These are phyloP conservation scores for Syngnathoides biaculeatus DNA, from an alignment of 2,113 vertebrate genomes.

Conservation along the genomic window DNA sequence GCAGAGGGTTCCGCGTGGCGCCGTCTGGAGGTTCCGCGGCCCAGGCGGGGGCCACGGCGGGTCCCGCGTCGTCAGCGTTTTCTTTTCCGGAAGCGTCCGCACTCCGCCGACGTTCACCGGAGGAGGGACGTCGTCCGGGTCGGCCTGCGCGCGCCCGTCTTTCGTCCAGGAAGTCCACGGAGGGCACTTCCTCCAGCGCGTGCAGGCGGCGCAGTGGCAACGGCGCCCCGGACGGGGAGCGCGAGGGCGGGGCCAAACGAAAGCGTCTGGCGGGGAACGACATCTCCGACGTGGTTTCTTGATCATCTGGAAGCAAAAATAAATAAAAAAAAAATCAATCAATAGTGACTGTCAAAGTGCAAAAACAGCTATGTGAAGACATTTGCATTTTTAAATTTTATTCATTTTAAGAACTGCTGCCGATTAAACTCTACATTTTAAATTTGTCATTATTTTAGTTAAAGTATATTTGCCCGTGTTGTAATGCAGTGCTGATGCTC, in stretches of 20 bases:
- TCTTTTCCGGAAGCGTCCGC: slow-evolving; percentile 10
- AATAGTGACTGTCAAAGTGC: neutral
- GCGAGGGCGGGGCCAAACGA: slow-evolving; percentile 20
- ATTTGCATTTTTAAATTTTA: too few relatives aligned
- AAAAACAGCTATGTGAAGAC: too few relatives aligned
- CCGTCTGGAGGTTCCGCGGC: slow-evolving; percentile 43
- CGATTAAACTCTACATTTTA: too few relatives aligned
- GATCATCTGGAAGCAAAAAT: slow-evolving; percentile 41
- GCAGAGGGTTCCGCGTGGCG: slow-evolving; percentile 48
- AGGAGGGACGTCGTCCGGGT: slow-evolving; percentile 39
- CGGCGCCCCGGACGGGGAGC: slow-evolving; percentile 52
- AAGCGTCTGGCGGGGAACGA: slow-evolving; percentile 40
- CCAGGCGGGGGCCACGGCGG: slow-evolving; percentile 30
- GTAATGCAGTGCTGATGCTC: too few relatives aligned
- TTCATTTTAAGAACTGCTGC: too few relatives aligned
- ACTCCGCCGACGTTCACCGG: slow-evolving; percentile 20
- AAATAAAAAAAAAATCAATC: neutral
- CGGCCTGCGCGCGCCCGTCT: neutral
- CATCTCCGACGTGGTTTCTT: slow-evolving; percentile 54
- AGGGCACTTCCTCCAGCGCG: slow-evolving; percentile 50
- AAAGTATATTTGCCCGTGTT: too few relatives aligned
- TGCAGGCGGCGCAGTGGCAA: slow-evolving; percentile 56
- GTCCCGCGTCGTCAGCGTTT: slow-evolving; percentile 10
- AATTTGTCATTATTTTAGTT: too few relatives aligned
- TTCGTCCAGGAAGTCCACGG: slow-evolving; percentile 46